Percentiles rank a stretch among this genome's conserved stretches.
These are phyloP conservation scores for Potamarius usumacintae DNA, from an alignment of 2,113 vertebrate species.

Conservation along the genomic window DNA sequence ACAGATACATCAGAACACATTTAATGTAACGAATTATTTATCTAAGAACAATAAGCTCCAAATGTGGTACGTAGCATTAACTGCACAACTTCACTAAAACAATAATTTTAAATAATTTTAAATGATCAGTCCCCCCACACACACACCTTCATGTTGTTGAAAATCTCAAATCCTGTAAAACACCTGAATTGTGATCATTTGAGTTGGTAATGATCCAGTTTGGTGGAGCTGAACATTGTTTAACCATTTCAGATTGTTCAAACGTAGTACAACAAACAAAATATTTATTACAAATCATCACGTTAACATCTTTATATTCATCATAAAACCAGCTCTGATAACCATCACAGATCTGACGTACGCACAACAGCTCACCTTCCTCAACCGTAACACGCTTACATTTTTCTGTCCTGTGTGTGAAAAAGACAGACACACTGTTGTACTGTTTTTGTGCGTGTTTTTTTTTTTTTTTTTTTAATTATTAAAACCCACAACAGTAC, in stretches of 20 bases:
- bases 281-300: not conserved
- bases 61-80: too few relatives aligned
- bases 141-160: not conserved
- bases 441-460: not conserved
- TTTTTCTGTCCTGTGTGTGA: too few relatives aligned
- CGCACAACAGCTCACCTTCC: not conserved
- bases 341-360: not conserved
- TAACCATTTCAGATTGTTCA: not conserved
- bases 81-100: too few relatives aligned
- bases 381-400: too few relatives aligned
- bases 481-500: slow-evolving; percentile 57
- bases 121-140: too few relatives aligned
- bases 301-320: not conserved
- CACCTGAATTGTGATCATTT: not conserved
- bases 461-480: slow-evolving; percentile 15
- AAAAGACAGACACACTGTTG: not conserved
- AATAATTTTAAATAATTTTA: not conserved
- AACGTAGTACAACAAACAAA: not conserved
- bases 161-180: not conserved
- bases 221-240: not conserved
- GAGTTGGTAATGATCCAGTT: not conserved
- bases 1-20: not conserved
- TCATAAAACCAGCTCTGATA: too few relatives aligned
- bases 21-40: not conserved
- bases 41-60: too few relatives aligned